Percentiles rank a stretch among this genome's conserved stretches.
Conservation (phyloP, 2,797 vertebrate species). For the Euphonia xanthogaster region DNA sequence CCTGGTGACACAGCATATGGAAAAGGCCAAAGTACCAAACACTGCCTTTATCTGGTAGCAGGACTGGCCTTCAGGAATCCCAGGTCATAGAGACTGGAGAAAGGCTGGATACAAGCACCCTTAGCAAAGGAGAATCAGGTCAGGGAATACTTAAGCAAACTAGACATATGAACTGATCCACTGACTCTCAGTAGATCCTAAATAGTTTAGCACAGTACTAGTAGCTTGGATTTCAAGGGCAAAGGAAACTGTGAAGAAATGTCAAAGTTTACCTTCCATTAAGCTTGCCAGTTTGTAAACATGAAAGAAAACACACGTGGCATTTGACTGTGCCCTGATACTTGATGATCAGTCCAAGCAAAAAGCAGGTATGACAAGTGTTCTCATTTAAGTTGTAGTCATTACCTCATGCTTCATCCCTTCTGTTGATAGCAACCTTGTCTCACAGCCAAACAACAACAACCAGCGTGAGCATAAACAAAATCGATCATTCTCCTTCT, state of each 20-base stretch:
- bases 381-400: conserved; percentile 52
- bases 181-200: neutral
- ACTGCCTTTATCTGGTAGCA: neutral
- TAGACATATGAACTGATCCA: neutral
- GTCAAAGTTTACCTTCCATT: neutral
- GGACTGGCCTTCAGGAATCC: neutral
- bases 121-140: neutral
- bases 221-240: conserved; percentile 2
- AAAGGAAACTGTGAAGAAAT: neutral
- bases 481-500: conserved; percentile 48
- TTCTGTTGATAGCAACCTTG: conserved; percentile 69
- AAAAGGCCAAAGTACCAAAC: neutral
- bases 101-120: neutral
- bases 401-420: conserved; percentile 67
- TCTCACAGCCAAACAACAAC: conserved; percentile 70
- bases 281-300: conserved; percentile 14
- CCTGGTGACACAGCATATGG: neutral
- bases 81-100: neutral
- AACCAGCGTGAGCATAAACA: conserved; percentile 52
- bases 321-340: neutral
- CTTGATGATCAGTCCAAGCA: conserved; percentile 18
- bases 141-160: neutral
- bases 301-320: neutral
- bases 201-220: neutral
- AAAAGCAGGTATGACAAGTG: conserved; percentile 54